Conservation (phyloP, 1,140 invertebrate species). For the Calycopis cecrops region DNA sequence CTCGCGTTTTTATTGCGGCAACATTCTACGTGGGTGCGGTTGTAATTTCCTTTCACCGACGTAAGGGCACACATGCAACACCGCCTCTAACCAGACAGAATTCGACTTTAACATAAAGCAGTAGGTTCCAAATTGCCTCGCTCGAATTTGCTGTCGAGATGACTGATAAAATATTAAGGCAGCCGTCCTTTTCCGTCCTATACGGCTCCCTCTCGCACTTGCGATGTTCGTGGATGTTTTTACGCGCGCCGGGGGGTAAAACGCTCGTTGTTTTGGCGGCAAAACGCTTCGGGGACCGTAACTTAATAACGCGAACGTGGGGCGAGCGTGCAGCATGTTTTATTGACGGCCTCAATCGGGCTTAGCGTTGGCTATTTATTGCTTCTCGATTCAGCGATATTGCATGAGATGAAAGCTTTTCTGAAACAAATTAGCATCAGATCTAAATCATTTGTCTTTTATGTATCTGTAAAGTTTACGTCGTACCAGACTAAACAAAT, state of each 20-base stretch:
- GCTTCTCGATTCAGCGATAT: constrained; percentile 40
- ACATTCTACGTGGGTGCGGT: constrained; percentile 75
- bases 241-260: constrained; percentile 71
- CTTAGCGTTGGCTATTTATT: constrained; percentile 55
- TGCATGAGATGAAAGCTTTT: background rate
- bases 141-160: constrained; percentile 48
- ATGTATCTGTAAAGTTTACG: too few relatives aligned
- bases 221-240: constrained; percentile 57
- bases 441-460: too few relatives aligned
- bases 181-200: constrained; percentile 55
- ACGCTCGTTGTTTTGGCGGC: constrained; percentile 73
- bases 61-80: constrained; percentile 73
- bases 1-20: constrained; percentile 74
- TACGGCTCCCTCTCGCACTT: constrained; percentile 47
- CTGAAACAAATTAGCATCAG: too few relatives aligned
- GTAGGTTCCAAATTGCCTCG: constrained; percentile 32
- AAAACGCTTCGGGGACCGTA: constrained; percentile 71
- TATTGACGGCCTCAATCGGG: constrained; percentile 72
- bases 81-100: constrained; percentile 25
- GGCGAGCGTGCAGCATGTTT: constrained; percentile 66
- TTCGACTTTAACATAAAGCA: constrained; percentile 24
- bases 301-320: constrained; percentile 69
- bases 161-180: constrained; percentile 70
- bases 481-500: too few relatives aligned
- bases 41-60: constrained; percentile 74